These are phyloP conservation scores for Gymnorhina tibicen DNA, from an alignment of 2,113 vertebrate species.

Conservation along the genomic window DNA sequence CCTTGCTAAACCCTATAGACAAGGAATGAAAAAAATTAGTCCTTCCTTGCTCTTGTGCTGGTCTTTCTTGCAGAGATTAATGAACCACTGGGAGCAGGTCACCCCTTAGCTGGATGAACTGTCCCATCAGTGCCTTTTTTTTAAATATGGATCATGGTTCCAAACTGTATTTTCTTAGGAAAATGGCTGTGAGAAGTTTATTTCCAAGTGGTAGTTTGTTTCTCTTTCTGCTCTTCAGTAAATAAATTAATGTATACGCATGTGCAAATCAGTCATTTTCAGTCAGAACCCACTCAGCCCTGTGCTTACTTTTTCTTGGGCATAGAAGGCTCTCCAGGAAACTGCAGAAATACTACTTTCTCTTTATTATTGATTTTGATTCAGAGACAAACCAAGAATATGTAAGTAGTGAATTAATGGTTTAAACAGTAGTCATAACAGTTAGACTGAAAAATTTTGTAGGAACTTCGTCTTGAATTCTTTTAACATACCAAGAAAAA, in stretches of 20 bases:
- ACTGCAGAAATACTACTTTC: background rate
- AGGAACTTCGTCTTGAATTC: background rate
- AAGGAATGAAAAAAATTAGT: background rate
- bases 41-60: background rate
- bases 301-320: background rate
- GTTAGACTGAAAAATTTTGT: background rate
- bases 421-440: background rate
- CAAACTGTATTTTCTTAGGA: background rate
- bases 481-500: background rate
- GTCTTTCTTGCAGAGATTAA: background rate
- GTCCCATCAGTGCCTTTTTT: background rate
- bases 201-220: background rate
- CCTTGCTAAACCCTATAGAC: background rate
- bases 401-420: background rate
- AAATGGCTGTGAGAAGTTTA: background rate
- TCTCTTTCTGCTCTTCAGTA: background rate
- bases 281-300: background rate
- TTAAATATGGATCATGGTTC: background rate
- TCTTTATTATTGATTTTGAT: background rate
- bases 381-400: background rate
- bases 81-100: background rate
- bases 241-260: background rate
- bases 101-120: background rate
- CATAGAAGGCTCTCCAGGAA: background rate
- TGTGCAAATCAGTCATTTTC: background rate